A percentile compares a stretch with the other conserved stretches of the same genome.
These are phyloP conservation scores for Venturia canescens DNA, from an alignment of 1,140 invertebrate species.

Conservation along the genomic window DNA sequence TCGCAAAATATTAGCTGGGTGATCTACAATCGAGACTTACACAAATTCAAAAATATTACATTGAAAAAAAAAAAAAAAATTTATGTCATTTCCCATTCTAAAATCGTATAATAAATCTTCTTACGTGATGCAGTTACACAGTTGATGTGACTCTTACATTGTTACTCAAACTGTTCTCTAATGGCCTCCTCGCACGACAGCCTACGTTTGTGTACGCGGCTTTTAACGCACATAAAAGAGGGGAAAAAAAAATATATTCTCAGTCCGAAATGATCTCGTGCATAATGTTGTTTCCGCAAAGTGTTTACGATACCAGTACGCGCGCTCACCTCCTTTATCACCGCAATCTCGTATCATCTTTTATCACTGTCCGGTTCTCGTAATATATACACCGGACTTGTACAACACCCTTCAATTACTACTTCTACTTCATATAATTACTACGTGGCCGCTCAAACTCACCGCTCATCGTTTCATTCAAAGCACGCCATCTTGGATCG, in stretches of 20 bases:
- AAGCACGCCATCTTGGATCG: constrained; percentile 19
- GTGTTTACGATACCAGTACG: not conserved
- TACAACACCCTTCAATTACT: constrained; percentile 31
- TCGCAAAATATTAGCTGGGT: no score
- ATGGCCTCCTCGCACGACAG: not conserved
- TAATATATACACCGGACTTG: constrained; percentile 7
- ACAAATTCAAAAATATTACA: not conserved
- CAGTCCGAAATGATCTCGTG: not conserved
- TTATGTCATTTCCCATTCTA: not conserved
- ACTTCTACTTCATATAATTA: constrained; percentile 32
- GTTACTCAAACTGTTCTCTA: not conserved
- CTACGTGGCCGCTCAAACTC: constrained; percentile 20
- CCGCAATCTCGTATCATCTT: constrained; percentile 29
- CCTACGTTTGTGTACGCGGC: not conserved
- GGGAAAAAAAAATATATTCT: not conserved
- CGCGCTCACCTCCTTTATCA: not conserved
- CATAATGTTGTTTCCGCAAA: not conserved
- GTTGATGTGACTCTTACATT: not conserved
- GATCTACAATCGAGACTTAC: not conserved
- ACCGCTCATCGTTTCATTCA: constrained; percentile 44
- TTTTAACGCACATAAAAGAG: not conserved
- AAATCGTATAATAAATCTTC: not conserved
- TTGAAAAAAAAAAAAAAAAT: not conserved
- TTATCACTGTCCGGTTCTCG: constrained; percentile 29
- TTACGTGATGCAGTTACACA: not conserved